Evolutionary conservation across 1,140 invertebrate species (phyloP), one percentile per base, ranked within the genome.

Genomic region (Dendroctonus ponderosae): DNA sequence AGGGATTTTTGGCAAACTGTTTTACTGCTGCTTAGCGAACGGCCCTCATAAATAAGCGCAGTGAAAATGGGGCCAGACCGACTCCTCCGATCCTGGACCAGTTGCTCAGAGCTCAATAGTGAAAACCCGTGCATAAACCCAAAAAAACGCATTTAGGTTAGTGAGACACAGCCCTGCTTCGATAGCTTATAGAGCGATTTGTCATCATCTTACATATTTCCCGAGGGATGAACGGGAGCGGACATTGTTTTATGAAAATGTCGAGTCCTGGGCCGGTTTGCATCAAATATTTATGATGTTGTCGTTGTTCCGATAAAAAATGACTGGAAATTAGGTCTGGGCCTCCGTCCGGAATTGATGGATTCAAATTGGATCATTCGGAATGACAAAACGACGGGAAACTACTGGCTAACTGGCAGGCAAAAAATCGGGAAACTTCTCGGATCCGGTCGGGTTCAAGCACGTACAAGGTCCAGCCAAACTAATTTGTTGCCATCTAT

Each of bases 191-290:
- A 56, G 42, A 50, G 69, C 61, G 57, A 65, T 70, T 64, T 65
- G 65, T 70, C 69, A 70, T 57, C 7, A 49, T 12, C 46, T 37
- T 46, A 41, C 57, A 50, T 64, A 71, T 71, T 68, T 68, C 70
- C 70, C 70, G 26, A 38, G 57, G 57, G 70, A 66, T 63, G 59
- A 62, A 66, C 66, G 54, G 68, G 68, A 71, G 68, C 70, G 59
- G n/a, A 3, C 57, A 43, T 62, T 63, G 51, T 65, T 65, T 63
- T 62, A 71, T 71, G 62, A 66, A 71, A 71, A 71, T 68, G 70
- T 71, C 70, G 68, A 58, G 63, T 52, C 62, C 26, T 68, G 62
- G 26, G 66, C 70, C 70, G 70, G 62, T 14, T 54, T 54, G 42
- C 56, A 58, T 58, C 40, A 58, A 58, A 58, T 58, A 58, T 58